Evolutionary conservation across 2,797 vertebrate species (phyloP), one percentile per base, ranked within the genome.

Genomic region (Antennarius maculatus): DNA sequence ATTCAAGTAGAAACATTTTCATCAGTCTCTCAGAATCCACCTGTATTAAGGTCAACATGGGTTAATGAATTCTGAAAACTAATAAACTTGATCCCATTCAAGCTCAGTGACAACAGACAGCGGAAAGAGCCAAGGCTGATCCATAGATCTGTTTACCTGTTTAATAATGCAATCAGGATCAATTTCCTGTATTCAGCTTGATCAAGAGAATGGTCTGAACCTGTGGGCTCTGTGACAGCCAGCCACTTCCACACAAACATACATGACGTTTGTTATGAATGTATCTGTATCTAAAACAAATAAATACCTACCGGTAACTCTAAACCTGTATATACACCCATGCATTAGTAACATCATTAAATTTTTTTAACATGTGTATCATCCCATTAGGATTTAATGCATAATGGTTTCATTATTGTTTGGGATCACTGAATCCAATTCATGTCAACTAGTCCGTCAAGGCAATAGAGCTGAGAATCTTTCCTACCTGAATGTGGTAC

Each of bases 401-500:
- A 46, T 59, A 1, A 18, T 54, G 28, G 54, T 23, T 55, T 55
- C 39, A 49, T 10, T 57, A 14, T 51, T n/a, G 54, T 58, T 23
- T n/a, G n/a, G 17, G 13, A 18, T 58, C 9, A 31, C 18, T 29
- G 53, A 39, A 66, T 27, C 5, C 31, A 52, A 39, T 16, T 49
- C 10, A 3, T 41, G 6, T 29, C 2, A 56, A 34, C 23, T 8
- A 3, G 3, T 8, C 3, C 2, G 11, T 14, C 34, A 49, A 31
- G 10, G 4, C 3, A 55, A 42, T 56, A 28, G 53, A 39, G 46
- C 18, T 48, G 31, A 49, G 0, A 43, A 48, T 45, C 11, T 49
- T 41, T 54, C 55, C 27, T 95, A 98, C 97, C 95, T 92, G 94
- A 70, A 98, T 97, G 88, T 96, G 95, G 6, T 99, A 99, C 0